A percentile compares a stretch with the other conserved stretches of the same genome.
Conservation (phyloP, 2,797 vertebrate genomes). For the Dipus sagitta region DNA sequence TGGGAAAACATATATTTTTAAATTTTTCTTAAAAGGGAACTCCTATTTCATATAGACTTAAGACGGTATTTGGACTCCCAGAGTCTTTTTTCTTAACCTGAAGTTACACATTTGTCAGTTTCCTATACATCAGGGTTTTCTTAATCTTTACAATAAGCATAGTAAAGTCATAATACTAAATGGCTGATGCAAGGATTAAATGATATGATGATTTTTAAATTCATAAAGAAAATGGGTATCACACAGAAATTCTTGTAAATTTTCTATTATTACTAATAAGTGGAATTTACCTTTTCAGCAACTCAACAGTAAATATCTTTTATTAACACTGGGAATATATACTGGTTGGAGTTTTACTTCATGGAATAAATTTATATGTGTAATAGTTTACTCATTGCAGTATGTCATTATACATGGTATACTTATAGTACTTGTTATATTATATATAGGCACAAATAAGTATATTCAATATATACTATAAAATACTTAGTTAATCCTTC, state of each 20-base stretch:
- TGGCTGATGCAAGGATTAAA: neutral
- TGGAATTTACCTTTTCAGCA: neutral
- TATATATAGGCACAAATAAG: too few relatives aligned
- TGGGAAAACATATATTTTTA: conserved; percentile 13
- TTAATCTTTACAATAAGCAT: neutral
- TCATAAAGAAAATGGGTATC: neutral
- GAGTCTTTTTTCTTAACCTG: neutral
- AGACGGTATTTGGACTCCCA: neutral
- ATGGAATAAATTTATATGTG: neutral
- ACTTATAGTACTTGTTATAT: too few relatives aligned
- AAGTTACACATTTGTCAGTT: neutral
- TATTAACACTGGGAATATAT: neutral
- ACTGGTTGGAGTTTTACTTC: neutral
- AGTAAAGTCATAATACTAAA: neutral
- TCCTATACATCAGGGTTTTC: neutral
- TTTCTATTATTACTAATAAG: neutral
- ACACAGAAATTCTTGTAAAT: neutral
- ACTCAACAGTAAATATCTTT: neutral
- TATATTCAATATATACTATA: too few relatives aligned
- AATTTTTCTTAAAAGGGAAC: neutral
- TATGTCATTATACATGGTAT: too few relatives aligned
- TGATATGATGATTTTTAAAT: neutral
- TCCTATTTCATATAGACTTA: neutral
- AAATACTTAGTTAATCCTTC: neutral
- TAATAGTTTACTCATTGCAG: too few relatives aligned